Evolutionary conservation across 2,113 vertebrate species (phyloP).

Genomic region (Salvator merianae): DNA sequence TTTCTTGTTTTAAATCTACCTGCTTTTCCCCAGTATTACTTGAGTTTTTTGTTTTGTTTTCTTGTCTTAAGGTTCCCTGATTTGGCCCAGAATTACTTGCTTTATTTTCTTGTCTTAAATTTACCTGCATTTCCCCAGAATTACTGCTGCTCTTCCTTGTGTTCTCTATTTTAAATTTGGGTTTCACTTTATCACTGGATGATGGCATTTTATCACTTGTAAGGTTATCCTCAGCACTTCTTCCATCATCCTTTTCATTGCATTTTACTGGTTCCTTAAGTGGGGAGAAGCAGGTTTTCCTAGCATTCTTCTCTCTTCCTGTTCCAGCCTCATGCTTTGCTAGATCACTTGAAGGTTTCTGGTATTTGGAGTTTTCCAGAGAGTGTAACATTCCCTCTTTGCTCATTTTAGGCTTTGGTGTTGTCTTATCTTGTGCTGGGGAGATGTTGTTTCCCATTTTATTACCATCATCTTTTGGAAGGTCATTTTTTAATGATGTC

Average conservation of each 20-base stretch:
- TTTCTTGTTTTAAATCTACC: not conserved
- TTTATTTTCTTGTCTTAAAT: too few relatives aligned
- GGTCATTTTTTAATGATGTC: not conserved
- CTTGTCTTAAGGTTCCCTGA: too few relatives aligned
- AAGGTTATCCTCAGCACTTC: not conserved
- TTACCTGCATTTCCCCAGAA: too few relatives aligned
- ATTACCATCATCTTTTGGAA: not conserved
- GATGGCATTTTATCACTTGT: slow-evolving; percentile 14
- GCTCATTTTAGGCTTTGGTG: slow-evolving; percentile 19
- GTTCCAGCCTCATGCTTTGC: not conserved
- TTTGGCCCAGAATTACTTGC: too few relatives aligned
- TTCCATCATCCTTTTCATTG: not conserved
- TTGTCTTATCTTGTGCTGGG: not conserved
- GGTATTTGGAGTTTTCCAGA: slow-evolving; percentile 9
- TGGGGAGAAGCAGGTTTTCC: not conserved
- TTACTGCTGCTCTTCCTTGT: too few relatives aligned
- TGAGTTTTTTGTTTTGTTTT: too few relatives aligned
- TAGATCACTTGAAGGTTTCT: slow-evolving; percentile 13
- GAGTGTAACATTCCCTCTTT: slow-evolving; percentile 21
- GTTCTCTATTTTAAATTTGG: not conserved
- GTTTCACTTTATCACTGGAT: not conserved
- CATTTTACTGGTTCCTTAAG: slow-evolving; percentile 8
- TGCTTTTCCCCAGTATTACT: too few relatives aligned
- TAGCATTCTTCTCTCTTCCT: slow-evolving; percentile 25
- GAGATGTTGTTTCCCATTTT: slow-evolving; percentile 17